phyloP scores from a whole-genome alignment of 2,113 vertebrate genomes.

The Rhinichthys klamathensis region DNA sequence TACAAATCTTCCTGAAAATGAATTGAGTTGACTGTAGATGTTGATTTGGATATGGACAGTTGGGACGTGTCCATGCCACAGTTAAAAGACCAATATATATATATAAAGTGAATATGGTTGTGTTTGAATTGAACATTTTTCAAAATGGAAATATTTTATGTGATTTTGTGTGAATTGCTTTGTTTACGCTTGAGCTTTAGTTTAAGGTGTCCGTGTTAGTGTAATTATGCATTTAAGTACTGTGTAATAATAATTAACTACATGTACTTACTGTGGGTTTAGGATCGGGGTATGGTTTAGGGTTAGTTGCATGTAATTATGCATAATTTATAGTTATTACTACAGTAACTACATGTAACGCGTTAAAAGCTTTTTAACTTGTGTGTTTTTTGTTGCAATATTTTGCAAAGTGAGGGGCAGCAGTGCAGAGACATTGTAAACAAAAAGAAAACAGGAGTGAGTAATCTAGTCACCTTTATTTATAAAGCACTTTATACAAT shows the following conservation, averaged over 20 bases:
- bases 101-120: not conserved
- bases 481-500: too few species aligned
- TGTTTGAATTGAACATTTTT: not conserved
- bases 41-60: not conserved
- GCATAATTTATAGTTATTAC: too few species aligned
- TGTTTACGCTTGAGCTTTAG: not conserved
- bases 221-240: too few species aligned
- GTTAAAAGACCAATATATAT: not conserved
- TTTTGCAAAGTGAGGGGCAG: too few species aligned
- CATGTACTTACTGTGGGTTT: too few species aligned
- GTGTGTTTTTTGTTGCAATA: too few species aligned
- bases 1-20: conserved; percentile 3
- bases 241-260: too few species aligned
- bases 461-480: not conserved
- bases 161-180: not conserved
- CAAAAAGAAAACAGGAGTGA: not conserved
- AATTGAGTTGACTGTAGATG: not conserved
- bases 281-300: too few species aligned
- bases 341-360: too few species aligned
- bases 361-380: too few species aligned
- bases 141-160: not conserved
- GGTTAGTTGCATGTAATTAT: too few species aligned
- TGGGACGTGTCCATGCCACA: not conserved
- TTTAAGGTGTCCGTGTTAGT: too few species aligned
- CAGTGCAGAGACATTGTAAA: not conserved